Evolutionary conservation across 2,797 vertebrate genomes (phyloP), one percentile per base, ranked within the genome.

Genomic region (Eremophila alpestris): DNA sequence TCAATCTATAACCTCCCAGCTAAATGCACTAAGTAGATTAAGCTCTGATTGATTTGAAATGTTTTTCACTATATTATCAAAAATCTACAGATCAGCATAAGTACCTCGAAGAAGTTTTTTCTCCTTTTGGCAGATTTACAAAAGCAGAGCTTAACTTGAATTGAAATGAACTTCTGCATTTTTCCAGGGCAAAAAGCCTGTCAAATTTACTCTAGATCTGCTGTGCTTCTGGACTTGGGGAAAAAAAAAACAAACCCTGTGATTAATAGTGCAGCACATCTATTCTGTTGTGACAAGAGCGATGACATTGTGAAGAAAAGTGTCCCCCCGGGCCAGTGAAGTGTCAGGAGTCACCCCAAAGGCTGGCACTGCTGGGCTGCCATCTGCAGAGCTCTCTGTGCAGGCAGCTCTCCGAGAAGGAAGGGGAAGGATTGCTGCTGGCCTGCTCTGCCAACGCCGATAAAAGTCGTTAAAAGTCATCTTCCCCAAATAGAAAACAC

Each of bases 41-140:
- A 85, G 92, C 71, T 70, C 83, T 82, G 97, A 97, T 76, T 90
- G 95, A 97, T 96, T 94, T 73, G 84, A 96, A 97, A 91, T 92
- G 92, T 95, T 91, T 93, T 95, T 90, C 90, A 84, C 79, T 89
- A 60, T 82, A 90, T 94, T 96, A 94, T 94, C 89, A 62, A 74
- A 95, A 96, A 85, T 91, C 90, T 86, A 93, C 83, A 92, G 84
- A 95, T 97, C 95, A 89, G 68, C 70, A 79, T 91, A 94, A 97
- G 97, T 87, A 94, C 85, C 92, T 96, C 8, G 26, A 95, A 96
- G 94, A 96, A 96, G 87, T 91, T 92, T 95, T 38, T 87, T 78
- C 54, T 70, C 91, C 88, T 81, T 89, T 89, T 95, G 83, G 84
- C 77, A 95, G 84, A 87, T 96, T 95, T 96, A 94, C 93, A 95